Conservation (phyloP, 2,888 invertebrate genomes). For the Pyrocoelia pectoralis region DNA sequence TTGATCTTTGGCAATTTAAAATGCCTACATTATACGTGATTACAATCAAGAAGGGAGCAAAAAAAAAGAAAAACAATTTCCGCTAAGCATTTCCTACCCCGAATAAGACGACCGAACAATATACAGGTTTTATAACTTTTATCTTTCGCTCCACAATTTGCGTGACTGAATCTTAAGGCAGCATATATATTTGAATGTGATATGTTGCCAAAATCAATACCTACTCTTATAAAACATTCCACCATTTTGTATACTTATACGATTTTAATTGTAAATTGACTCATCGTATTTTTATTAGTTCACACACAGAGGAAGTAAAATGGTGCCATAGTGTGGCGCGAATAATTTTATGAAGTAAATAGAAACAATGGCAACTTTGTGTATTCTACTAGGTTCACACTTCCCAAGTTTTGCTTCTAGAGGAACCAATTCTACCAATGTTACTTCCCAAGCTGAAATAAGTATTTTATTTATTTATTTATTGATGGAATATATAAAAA, state of each 20-base stretch:
- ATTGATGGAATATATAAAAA: no score
- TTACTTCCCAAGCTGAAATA: no score
- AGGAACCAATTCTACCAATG: no score
- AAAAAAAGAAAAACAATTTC: conserved; percentile 12
- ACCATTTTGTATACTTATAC: neutral
- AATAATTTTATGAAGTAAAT: no score
- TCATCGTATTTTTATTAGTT: no score
- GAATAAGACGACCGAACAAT: conserved; percentile 9
- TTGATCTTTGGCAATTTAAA: conserved; percentile 36
- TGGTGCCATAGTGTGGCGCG: no score
- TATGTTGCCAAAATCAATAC: conserved; percentile 17
- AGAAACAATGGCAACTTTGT: no score
- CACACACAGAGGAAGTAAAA: no score
- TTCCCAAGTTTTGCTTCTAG: no score
- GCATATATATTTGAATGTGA: conserved; percentile 15
- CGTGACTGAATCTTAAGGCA: conserved; percentile 19
- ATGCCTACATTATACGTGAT: neutral
- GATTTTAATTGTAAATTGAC: no score
- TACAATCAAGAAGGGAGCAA: conserved; percentile 2
- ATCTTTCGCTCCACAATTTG: conserved; percentile 9
- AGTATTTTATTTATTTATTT: no score
- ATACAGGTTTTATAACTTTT: conserved; percentile 12
- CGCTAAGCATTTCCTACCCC: neutral
- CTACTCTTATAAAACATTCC: conserved; percentile 19
- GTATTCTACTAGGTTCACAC: no score